Percentiles rank a stretch among this genome's conserved stretches.
These are phyloP conservation scores for Arion vulgaris DNA, from an alignment of 1,140 invertebrate species.

Conservation along the genomic window DNA sequence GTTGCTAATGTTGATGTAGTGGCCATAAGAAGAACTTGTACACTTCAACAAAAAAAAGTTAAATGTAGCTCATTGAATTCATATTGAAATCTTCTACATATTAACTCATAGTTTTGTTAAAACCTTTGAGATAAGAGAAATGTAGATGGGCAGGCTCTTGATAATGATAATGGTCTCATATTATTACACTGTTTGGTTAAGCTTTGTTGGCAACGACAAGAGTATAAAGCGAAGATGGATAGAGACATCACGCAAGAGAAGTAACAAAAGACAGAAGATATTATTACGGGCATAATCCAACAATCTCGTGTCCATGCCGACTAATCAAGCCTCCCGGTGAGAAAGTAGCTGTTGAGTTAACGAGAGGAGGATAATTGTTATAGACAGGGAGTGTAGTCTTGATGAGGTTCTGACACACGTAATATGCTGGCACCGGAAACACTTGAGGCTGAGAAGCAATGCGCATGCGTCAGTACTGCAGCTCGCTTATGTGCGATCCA, in stretches of 20 bases:
- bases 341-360: neutral
- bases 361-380: neutral
- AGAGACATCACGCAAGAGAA: neutral
- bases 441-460: conserved; percentile 7
- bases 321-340: neutral
- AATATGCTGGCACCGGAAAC: conserved; percentile 7
- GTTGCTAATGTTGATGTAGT: too few species aligned
- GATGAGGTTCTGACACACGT: conserved; percentile 10
- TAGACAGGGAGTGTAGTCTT: neutral
- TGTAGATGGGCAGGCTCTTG: too few species aligned
- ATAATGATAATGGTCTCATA: too few species aligned
- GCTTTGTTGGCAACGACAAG: neutral
- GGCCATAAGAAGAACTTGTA: too few species aligned
- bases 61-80: too few species aligned
- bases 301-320: neutral
- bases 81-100: too few species aligned
- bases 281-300: neutral
- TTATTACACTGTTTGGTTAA: neutral
- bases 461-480: conserved; percentile 1
- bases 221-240: conserved; percentile 5
- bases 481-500: conserved; percentile 10
- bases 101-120: too few species aligned
- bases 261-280: neutral
- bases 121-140: too few species aligned
- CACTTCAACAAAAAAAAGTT: too few species aligned